These are phyloP conservation scores for Phania funesta DNA, from an alignment of 2,888 invertebrate genomes.

Conservation along the genomic window DNA sequence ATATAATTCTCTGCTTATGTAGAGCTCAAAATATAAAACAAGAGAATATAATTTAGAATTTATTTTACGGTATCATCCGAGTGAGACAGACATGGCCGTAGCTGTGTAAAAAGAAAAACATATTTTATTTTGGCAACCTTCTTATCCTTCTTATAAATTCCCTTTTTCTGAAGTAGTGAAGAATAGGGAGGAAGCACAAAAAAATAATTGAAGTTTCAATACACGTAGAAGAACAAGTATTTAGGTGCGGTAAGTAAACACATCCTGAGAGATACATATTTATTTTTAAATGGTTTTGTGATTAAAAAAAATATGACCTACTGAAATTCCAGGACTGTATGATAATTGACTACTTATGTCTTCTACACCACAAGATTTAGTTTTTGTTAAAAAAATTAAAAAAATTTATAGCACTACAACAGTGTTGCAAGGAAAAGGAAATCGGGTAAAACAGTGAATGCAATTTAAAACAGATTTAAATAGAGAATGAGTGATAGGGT, in stretches of 20 bases:
- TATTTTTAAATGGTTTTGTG: no score
- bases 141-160: neutral
- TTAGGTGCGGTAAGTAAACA: no score
- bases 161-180: neutral
- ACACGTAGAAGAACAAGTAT: neutral
- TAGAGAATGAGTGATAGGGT: no score
- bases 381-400: no score
- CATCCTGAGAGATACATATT: no score
- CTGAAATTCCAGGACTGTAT: no score
- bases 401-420: no score
- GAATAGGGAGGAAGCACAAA: neutral
- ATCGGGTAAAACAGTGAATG: no score
- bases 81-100: neutral
- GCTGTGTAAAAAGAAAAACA: neutral
- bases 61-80: neutral
- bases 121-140: neutral
- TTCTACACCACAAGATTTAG: no score
- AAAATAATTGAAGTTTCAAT: constrained; percentile 1
- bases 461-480: neutral
- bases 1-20: constrained; percentile 4
- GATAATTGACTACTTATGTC: no score
- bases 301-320: no score
- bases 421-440: no score
- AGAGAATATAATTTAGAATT: neutral
- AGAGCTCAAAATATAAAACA: neutral